Conservation (phyloP, 1,140 invertebrate species). For the Trachelipus rathkii region DNA sequence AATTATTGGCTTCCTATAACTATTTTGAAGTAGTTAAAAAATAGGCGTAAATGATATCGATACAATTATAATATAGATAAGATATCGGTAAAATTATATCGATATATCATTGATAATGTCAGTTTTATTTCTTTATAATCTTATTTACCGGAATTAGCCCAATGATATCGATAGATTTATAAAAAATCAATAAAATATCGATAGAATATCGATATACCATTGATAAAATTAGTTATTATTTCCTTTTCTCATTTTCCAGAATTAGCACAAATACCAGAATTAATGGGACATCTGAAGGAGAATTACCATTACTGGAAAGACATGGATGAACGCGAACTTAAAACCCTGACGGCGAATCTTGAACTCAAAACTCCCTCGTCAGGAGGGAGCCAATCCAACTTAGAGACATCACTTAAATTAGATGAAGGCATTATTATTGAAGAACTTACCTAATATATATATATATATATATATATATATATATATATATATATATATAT, state of each 20-base stretch:
- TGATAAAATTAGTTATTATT: not conserved
- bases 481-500: too few relatives aligned
- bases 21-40: too few relatives aligned
- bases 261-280: slow-evolving; percentile 86
- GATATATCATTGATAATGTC: too few relatives aligned
- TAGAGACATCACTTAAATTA: not conserved
- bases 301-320: slow-evolving; percentile 92
- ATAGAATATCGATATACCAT: not conserved
- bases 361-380: not conserved
- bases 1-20: too few relatives aligned
- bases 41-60: too few relatives aligned
- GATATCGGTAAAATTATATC: too few relatives aligned
- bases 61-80: too few relatives aligned
- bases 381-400: not conserved
- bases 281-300: slow-evolving; percentile 71
- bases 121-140: too few relatives aligned
- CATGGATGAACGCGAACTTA: not conserved
- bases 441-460: not conserved
- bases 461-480: too few relatives aligned
- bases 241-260: slow-evolving; percentile 56
- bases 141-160: too few relatives aligned
- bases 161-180: too few relatives aligned
- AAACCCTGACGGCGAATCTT: not conserved
- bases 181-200: not conserved
- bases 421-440: not conserved